These are phyloP conservation scores for Artemia sinica DNA, from an alignment of 2,888 invertebrate species.

Conservation along the genomic window DNA sequence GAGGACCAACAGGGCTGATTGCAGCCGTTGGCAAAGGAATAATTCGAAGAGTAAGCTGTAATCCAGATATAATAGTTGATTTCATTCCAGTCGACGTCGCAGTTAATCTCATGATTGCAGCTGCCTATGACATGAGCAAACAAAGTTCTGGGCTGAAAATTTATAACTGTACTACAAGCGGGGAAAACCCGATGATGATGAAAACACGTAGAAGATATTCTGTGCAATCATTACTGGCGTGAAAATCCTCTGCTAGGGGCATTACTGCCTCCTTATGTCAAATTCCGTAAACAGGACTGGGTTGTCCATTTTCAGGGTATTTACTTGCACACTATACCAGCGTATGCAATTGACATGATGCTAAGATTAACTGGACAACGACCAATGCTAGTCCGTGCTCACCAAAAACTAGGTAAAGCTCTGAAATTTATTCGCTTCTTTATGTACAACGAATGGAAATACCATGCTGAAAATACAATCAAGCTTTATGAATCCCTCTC, in stretches of 20 bases:
- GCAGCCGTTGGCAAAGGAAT: constrained; percentile 1
- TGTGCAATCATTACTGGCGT: background rate
- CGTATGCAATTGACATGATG: background rate
- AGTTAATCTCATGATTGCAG: background rate
- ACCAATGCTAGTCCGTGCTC: background rate
- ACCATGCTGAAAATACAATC: constrained; percentile 6
- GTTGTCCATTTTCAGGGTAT: background rate
- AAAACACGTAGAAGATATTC: background rate
- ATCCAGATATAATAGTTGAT: constrained; percentile 1
- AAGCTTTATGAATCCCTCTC: background rate
- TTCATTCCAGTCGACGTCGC: constrained; percentile 2
- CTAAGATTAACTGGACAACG: background rate
- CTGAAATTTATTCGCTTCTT: background rate
- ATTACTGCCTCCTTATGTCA: background rate
- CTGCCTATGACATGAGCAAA: constrained; percentile 9
- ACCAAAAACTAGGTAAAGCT: background rate
- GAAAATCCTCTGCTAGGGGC: background rate
- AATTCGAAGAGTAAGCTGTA: background rate
- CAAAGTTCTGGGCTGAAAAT: background rate
- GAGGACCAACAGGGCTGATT: constrained; percentile 8
- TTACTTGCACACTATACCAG: background rate
- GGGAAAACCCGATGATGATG: background rate
- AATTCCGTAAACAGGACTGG: background rate
- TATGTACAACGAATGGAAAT: constrained; percentile 3
- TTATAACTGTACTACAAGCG: constrained; percentile 10